These are phyloP conservation scores for Aradophagus sp. DNA, from an alignment of 1,140 invertebrate species.

Conservation along the genomic window DNA sequence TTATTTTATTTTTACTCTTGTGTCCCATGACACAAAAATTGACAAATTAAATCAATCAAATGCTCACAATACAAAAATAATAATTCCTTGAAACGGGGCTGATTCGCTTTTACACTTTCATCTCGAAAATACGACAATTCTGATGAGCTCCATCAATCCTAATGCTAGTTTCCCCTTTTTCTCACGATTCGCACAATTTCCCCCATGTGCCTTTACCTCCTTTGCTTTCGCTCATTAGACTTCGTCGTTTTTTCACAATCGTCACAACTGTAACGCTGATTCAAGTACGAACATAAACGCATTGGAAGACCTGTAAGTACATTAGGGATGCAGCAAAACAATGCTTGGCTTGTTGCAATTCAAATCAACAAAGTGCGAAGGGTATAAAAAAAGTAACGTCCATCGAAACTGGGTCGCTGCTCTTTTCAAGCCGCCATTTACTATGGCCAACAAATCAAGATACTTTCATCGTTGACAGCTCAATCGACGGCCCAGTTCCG, in stretches of 20 bases:
- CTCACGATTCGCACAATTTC: too few relatives aligned
- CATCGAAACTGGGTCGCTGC: conserved; percentile 43
- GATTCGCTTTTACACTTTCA: conserved; percentile 39
- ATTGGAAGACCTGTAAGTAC: conserved; percentile 49
- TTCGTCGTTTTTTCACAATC: too few relatives aligned
- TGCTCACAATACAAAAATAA: conserved; percentile 47
- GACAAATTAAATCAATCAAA: conserved; percentile 41
- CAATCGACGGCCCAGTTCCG: conserved; percentile 33
- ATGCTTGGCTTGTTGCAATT: conserved; percentile 12
- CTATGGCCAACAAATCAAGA: background rate
- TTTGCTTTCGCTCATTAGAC: too few relatives aligned
- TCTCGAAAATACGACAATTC: conserved; percentile 47
- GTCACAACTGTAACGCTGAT: conserved; percentile 26
- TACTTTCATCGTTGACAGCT: too few relatives aligned
- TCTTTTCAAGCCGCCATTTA: background rate
- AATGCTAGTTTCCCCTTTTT: conserved; percentile 1
- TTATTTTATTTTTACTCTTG: conserved; percentile 14
- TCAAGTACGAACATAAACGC: conserved; percentile 35
- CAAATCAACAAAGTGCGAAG: conserved; percentile 18
- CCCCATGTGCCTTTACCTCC: too few relatives aligned
- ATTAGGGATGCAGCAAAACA: conserved; percentile 27
- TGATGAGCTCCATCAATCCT: conserved; percentile 9
- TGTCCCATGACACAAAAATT: conserved; percentile 22
- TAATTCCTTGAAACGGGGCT: conserved; percentile 35
- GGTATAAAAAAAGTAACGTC: conserved; percentile 8